phyloP scores from a whole-genome alignment of 2,888 invertebrate genomes.

The Drosophila limbata region DNA sequence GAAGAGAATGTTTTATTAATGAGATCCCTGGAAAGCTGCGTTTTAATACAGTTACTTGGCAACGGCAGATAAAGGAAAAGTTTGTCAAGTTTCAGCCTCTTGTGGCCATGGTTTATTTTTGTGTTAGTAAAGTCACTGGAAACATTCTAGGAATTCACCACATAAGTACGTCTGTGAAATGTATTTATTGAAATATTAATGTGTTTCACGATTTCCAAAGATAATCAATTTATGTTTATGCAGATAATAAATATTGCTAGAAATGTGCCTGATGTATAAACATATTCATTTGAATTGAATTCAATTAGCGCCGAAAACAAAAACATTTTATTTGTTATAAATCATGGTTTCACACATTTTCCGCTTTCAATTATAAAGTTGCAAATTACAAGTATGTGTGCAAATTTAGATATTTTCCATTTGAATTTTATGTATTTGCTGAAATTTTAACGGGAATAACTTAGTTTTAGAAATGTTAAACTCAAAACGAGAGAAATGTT shows the following conservation, averaged over 20 bases:
- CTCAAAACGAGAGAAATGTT: background rate
- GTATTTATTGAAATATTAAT: background rate
- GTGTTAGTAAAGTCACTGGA: background rate
- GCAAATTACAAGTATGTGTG: constrained; percentile 1
- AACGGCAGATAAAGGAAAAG: background rate
- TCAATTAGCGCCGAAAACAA: constrained; percentile 12
- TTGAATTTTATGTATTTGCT: background rate
- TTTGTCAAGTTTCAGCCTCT: background rate
- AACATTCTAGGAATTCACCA: background rate
- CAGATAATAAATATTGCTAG: background rate
- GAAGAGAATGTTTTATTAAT: constrained; percentile 56
- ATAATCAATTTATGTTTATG: background rate
- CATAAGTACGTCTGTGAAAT: background rate
- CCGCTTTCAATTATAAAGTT: constrained; percentile 3
- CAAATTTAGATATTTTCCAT: background rate
- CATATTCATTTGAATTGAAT: background rate
- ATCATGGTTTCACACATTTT: background rate
- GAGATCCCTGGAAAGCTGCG: constrained; percentile 2
- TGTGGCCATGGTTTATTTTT: background rate
- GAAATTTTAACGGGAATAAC: background rate
- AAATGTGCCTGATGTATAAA: background rate
- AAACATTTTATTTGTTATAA: background rate
- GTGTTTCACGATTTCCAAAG: background rate
- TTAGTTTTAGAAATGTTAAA: constrained; percentile 1
- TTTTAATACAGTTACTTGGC: constrained; percentile 1